Evolutionary conservation across 1,140 invertebrate genomes (phyloP).

Genomic region (Panagrolaimus sp.): DNA sequence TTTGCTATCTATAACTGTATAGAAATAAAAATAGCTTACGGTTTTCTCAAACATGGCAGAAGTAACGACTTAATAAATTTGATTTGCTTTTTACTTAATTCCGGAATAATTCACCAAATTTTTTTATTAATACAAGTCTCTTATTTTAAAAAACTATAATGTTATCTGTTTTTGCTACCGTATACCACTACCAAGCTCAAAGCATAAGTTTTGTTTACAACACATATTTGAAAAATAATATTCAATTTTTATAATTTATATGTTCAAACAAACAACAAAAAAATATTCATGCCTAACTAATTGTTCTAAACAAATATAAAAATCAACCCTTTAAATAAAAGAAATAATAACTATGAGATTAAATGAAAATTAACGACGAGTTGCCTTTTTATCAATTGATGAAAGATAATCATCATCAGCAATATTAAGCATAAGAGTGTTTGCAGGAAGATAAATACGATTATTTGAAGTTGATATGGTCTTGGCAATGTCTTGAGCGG

Average conservation of each 20-base stretch:
- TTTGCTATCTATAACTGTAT: too few relatives aligned
- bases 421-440: conserved; percentile 91
- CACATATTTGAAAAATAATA: background rate
- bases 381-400: conserved; percentile 45
- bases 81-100: too few relatives aligned
- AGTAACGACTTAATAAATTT: too few relatives aligned
- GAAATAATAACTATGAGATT: conserved; percentile 12
- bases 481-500: conserved; percentile 90
- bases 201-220: background rate
- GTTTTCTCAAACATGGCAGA: too few relatives aligned
- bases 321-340: background rate
- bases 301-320: background rate
- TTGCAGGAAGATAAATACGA: conserved; percentile 83
- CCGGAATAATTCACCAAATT: too few relatives aligned
- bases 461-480: conserved; percentile 91
- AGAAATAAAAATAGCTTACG: too few relatives aligned
- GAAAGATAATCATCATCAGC: conserved; percentile 82
- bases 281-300: background rate
- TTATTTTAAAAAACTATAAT: too few relatives aligned
- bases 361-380: conserved; percentile 29
- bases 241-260: background rate
- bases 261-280: background rate
- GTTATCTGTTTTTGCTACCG: too few relatives aligned
- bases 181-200: too few relatives aligned
- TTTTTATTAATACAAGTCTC: too few relatives aligned